Percentiles rank a stretch among this genome's conserved stretches.
These are phyloP conservation scores for Rostratula benghalensis DNA, from an alignment of 2,113 vertebrate species.

Conservation along the genomic window DNA sequence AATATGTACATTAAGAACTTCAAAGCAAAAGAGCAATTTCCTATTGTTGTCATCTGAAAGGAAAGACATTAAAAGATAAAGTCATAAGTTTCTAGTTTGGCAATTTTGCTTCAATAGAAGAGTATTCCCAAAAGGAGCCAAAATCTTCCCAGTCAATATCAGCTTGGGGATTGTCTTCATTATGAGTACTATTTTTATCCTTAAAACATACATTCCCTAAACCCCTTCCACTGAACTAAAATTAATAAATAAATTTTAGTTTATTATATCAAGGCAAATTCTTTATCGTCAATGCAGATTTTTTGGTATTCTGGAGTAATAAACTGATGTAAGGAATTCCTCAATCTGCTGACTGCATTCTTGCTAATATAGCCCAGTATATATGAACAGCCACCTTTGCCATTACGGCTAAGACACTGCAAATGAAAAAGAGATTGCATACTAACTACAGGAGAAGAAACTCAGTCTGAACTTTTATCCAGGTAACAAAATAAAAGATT, in stretches of 20 bases:
- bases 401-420: neutral
- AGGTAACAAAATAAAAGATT: neutral
- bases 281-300: neutral
- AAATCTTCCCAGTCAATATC: neutral
- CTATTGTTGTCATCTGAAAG: neutral
- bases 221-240: neutral
- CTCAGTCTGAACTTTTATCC: neutral
- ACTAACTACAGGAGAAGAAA: neutral
- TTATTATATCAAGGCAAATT: neutral
- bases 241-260: no score
- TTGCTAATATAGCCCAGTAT: neutral
- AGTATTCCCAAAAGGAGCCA: neutral
- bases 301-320: neutral
- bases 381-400: neutral
- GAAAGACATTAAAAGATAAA: neutral
- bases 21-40: neutral
- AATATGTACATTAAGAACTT: neutral
- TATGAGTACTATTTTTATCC: neutral
- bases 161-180: neutral
- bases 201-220: neutral
- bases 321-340: neutral
- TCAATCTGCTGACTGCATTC: neutral
- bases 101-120: neutral
- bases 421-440: neutral
- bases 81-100: neutral